A percentile compares a stretch with the other conserved stretches of the same genome.
These are phyloP conservation scores for Chloroceryle inda DNA, from an alignment of 2,797 vertebrate genomes.

Conservation along the genomic window DNA sequence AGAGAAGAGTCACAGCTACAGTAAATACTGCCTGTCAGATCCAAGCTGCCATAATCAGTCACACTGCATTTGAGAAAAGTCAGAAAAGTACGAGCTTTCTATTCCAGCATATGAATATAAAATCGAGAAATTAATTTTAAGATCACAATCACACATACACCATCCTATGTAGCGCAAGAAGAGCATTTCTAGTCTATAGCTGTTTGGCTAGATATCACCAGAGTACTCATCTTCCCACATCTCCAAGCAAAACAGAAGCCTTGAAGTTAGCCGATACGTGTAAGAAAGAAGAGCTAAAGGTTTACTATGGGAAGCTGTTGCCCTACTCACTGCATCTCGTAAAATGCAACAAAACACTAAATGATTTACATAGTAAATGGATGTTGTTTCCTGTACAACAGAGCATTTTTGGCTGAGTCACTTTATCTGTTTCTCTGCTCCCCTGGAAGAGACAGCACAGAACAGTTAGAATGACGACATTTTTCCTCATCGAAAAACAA, in stretches of 20 bases:
- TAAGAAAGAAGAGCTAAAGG: neutral
- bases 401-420: neutral
- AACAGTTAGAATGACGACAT: neutral
- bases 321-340: neutral
- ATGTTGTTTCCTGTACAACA: neutral
- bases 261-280: accelerated
- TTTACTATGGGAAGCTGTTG: neutral
- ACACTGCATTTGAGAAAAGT: neutral
- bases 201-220: neutral
- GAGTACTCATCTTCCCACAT: neutral
- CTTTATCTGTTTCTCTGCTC: neutral
- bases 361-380: neutral
- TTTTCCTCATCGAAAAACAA: neutral
- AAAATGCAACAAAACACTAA: neutral
- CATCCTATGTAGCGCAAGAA: neutral
- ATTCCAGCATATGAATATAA: neutral
- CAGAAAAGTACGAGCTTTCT: neutral
- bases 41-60: neutral
- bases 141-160: neutral
- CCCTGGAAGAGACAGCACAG: neutral
- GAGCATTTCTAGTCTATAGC: neutral
- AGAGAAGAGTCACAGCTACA: neutral
- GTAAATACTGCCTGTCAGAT: neutral
- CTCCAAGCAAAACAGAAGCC: neutral
- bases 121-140: neutral